Evolutionary conservation across 1,140 invertebrate genomes (phyloP), one percentile per base, ranked within the genome.

Genomic region (Andricus grossulariae): DNA sequence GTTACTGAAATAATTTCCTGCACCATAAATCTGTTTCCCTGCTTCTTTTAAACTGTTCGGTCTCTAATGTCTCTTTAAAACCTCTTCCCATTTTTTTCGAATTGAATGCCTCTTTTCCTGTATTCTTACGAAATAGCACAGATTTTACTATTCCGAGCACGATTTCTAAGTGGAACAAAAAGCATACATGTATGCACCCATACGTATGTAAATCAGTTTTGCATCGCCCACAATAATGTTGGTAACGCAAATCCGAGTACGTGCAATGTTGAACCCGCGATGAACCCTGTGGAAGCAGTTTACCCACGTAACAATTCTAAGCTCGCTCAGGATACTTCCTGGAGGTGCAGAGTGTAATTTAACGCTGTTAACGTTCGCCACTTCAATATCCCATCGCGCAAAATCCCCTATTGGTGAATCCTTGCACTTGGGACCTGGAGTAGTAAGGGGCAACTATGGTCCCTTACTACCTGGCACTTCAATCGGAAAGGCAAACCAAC

Each of bases 251-350:
- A 50, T 12, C n/a, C n/a, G 32, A 57, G 66, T 76, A 76, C 74
- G 78, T 74, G 81, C 66, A 76, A 51, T 21, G 19, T 39, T n/a
- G n/a, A 55, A 18, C 71, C 50, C 12, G 50, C 75, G 52, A 74
- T 50, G 70, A 52, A 54, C 39, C 50, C 50, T 72, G 73, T 77
- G 50, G 49, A 49, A 76, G 76, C 81, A 76, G 80, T 79, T 82
- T 78, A 80, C 77, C 81, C 83, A 82, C 79, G 77, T 82, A 80
- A 83, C 80, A 84, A 82, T 82, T 54, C 78, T 80, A 77, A 74
- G 21, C 72, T 66, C 39, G 60, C 60, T 39, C 60, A 66, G 39
- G 74, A 81, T 77, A 79, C 72, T 73, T 75, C 51, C 60, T 54
- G 54, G 75, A 77, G 32, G 51, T 57, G 72, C 54, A 57, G 45